Percentiles rank a stretch among this genome's conserved stretches.
phyloP scores from a whole-genome alignment of 2,888 invertebrate species.

The Polydrusus tereticollis region DNA sequence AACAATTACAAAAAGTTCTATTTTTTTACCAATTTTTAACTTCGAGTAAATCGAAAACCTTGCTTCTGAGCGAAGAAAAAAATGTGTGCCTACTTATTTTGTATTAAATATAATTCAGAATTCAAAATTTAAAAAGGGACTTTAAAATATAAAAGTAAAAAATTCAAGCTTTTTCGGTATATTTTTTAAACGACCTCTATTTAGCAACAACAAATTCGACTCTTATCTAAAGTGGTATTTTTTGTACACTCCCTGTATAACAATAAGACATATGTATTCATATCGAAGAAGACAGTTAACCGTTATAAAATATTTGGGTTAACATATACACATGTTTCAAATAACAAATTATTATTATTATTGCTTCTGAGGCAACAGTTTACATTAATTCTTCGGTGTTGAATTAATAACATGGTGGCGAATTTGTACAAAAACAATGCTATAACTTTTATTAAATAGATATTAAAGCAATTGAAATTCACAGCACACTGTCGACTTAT shows the following conservation, averaged over 20 bases:
- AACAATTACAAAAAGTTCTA: too few species aligned
- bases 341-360: slow-evolving; percentile 2
- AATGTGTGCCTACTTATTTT: too few species aligned
- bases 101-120: too few species aligned
- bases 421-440: slow-evolving; percentile 23
- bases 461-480: slow-evolving; percentile 40
- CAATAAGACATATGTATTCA: background rate
- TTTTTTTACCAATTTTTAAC: too few species aligned
- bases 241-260: slow-evolving; percentile 17
- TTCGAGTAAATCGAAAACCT: too few species aligned
- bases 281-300: background rate
- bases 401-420: slow-evolving; percentile 42
- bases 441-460: slow-evolving; percentile 29
- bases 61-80: too few species aligned
- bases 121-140: too few species aligned
- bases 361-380: slow-evolving; percentile 17
- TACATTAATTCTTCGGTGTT: slow-evolving; percentile 19
- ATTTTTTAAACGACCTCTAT: too few species aligned
- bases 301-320: slow-evolving; percentile 17
- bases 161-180: too few species aligned
- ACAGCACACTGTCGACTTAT: slow-evolving; percentile 33
- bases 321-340: slow-evolving; percentile 2
- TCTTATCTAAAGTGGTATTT: slow-evolving; percentile 16
- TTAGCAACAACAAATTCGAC: too few species aligned
- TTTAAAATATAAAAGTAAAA: too few species aligned